Evolutionary conservation across 2,113 vertebrate genomes (phyloP).

Genomic region (Centropristis striata): DNA sequence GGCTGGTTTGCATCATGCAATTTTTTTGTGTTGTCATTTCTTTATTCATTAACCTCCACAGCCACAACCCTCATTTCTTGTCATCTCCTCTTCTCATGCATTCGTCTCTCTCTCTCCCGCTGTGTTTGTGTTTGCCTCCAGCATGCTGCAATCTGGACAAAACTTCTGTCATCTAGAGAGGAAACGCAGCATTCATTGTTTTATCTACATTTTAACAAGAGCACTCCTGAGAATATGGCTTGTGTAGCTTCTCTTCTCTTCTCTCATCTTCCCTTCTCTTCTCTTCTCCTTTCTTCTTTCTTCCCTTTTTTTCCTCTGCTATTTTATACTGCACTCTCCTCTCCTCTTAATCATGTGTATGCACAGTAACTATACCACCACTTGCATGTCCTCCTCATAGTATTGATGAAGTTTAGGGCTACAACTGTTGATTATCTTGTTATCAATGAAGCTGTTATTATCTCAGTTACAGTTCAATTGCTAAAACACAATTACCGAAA

Average conservation of each 20-base stretch:
- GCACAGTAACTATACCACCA: no score
- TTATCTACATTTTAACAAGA: constrained; percentile 37
- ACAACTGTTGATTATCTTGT: no score
- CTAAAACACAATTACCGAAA: no score
- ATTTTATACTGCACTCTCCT: background rate
- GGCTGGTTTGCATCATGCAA: constrained; percentile 27
- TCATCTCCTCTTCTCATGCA: constrained; percentile 20
- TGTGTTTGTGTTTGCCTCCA: constrained; percentile 30
- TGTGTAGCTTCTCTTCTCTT: background rate
- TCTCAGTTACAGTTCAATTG: no score
- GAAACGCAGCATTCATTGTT: constrained; percentile 30
- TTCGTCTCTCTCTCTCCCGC: background rate
- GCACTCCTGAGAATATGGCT: constrained; percentile 12
- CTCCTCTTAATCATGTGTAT: no score
- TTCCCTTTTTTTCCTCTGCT: no score
- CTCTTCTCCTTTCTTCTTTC: background rate
- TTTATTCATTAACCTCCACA: constrained; percentile 51
- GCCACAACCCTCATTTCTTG: constrained; percentile 21
- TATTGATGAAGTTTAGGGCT: no score
- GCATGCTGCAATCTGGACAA: constrained; percentile 25
- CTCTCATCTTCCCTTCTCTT: background rate
- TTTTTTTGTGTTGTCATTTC: constrained; percentile 20
- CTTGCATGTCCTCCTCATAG: no score
- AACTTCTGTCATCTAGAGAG: constrained; percentile 25
- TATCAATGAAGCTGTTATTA: no score